Conservation (phyloP, 2,113 vertebrate genomes). For the Circaetus gallicus region DNA sequence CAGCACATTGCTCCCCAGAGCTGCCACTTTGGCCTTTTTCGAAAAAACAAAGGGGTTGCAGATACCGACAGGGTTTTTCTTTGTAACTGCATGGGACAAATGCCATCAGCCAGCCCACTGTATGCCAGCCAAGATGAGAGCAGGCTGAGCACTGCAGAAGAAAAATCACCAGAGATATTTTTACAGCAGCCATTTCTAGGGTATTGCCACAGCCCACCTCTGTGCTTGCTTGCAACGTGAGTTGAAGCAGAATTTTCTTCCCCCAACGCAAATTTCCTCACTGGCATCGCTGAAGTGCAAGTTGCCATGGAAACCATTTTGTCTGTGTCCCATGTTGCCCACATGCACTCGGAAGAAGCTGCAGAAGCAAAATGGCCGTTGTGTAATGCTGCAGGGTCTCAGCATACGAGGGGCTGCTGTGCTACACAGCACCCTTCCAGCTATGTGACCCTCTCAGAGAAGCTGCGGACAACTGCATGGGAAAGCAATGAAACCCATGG, state of each 20-base stretch:
- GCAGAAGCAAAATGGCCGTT: constrained; percentile 58
- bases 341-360: constrained; percentile 3
- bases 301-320: constrained; percentile 67
- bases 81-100: not conserved
- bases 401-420: fast-evolving
- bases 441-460: not conserved
- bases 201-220: constrained; percentile 8
- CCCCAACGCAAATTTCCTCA: constrained; percentile 44
- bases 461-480: not conserved
- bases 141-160: not conserved
- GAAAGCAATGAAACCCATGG: not conserved
- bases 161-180: constrained; percentile 14
- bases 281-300: constrained; percentile 53
- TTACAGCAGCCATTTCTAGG: not conserved
- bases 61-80: not conserved
- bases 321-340: constrained; percentile 63
- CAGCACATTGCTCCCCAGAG: not conserved
- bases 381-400: not conserved
- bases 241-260: constrained; percentile 6
- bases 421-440: not conserved
- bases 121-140: not conserved
- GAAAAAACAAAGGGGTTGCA: too few relatives aligned
- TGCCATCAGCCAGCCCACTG: not conserved
- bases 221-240: not conserved
- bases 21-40: not conserved